Conservation (phyloP, 2,113 vertebrate genomes). For the Oncorhynchus gorbuscha region DNA sequence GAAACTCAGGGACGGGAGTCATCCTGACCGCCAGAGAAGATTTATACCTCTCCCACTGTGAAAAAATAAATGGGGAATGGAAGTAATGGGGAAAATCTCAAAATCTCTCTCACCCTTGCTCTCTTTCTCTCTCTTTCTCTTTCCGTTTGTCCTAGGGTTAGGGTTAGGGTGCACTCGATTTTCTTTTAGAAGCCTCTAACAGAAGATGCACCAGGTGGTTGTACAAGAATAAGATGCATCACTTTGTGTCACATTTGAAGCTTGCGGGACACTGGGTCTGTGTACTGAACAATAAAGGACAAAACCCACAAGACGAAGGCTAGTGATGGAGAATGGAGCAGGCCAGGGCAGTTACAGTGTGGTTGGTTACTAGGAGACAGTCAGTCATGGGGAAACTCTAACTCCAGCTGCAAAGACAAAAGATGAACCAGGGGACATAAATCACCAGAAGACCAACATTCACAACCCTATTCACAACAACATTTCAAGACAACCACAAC, state of each 20-base stretch:
- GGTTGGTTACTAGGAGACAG: constrained; percentile 45
- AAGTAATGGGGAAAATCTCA: no score
- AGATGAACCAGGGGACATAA: constrained; percentile 51
- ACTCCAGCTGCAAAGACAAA: constrained; percentile 49
- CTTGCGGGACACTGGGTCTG: constrained; percentile 7
- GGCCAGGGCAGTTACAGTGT: constrained; percentile 25
- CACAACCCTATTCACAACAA: constrained; percentile 42
- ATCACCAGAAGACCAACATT: constrained; percentile 39
- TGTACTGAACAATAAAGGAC: constrained; percentile 42
- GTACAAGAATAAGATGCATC: not conserved
- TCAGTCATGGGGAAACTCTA: constrained; percentile 33
- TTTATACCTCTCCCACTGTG: no score
- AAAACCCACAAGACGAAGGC: constrained; percentile 34
- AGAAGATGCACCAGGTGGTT: not conserved
- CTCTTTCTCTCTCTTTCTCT: no score
- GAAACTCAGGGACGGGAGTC: no score
- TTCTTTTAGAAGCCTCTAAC: no score
- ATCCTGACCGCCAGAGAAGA: no score
- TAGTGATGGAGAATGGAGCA: constrained; percentile 10
- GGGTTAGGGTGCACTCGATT: no score
- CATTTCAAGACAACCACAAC: constrained; percentile 34
- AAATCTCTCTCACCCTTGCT: no score
- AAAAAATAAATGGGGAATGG: no score
- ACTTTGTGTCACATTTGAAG: not conserved
- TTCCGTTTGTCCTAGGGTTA: no score